phyloP scores from a whole-genome alignment of 2,888 invertebrate species.

The Petrolisthes cinctipes region DNA sequence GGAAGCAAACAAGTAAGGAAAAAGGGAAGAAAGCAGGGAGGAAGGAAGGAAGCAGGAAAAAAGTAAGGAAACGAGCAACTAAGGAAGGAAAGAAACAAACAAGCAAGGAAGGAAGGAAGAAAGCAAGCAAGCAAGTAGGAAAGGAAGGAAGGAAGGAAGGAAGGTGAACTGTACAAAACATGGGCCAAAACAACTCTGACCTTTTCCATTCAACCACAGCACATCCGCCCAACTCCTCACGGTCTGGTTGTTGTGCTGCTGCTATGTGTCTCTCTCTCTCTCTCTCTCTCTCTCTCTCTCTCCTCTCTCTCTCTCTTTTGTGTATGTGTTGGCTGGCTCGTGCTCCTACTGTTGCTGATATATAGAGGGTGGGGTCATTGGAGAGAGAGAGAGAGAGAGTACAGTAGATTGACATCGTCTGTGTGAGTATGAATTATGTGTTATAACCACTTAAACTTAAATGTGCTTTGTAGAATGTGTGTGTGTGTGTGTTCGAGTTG shows the following conservation, averaged over 20 bases:
- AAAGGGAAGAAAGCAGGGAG: background rate
- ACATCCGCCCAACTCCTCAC: background rate
- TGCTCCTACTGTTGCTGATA: constrained; percentile 15
- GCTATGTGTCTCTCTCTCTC: too few species aligned
- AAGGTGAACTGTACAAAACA: background rate
- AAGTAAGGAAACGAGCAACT: background rate
- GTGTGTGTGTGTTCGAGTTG: too few species aligned
- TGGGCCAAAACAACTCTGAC: background rate
- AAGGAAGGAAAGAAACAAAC: background rate
- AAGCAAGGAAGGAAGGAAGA: background rate
- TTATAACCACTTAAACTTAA: background rate
- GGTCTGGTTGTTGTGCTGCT: too few species aligned
- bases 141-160: background rate
- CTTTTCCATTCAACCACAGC: background rate
- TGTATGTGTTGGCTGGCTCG: background rate
- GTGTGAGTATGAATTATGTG: background rate
- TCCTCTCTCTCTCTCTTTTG: too few species aligned
- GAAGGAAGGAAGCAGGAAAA: background rate
- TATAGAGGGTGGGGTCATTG: background rate
- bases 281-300: too few species aligned
- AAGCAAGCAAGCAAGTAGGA: background rate
- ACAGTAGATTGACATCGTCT: background rate
- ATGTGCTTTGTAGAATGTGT: too few species aligned
- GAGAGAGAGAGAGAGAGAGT: background rate
- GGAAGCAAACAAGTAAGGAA: background rate